Evolutionary conservation across 2,888 invertebrate genomes (phyloP).

Genomic region (Strigamia transsilvanica): DNA sequence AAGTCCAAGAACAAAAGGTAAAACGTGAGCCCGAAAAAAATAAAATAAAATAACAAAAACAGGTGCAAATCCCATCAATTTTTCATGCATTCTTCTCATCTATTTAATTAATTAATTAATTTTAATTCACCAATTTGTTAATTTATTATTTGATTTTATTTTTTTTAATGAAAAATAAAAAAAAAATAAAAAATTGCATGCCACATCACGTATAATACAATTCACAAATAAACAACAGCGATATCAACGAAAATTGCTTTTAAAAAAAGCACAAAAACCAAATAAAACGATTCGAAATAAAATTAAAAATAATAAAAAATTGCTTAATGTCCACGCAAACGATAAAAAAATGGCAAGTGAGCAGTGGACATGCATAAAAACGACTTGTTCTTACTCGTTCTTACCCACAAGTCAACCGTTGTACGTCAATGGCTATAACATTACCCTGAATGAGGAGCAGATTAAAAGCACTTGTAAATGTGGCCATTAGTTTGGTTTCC

Average conservation of each 20-base stretch:
- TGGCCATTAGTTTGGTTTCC: neutral
- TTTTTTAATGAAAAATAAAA: neutral
- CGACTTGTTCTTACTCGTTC: conserved; percentile 12
- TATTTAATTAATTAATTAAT: neutral
- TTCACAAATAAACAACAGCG: neutral
- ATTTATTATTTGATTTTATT: neutral
- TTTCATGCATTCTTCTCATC: neutral
- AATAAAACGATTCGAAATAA: neutral
- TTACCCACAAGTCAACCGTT: conserved; percentile 37
- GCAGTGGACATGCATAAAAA: conserved; percentile 31
- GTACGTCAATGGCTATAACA: conserved; percentile 30
- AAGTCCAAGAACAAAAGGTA: conserved; percentile 50
- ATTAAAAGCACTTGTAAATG: conserved; percentile 7
- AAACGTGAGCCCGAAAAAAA: conserved; percentile 46
- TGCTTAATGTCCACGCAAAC: conserved; percentile 22
- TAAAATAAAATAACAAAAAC: neutral
- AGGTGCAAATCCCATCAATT: neutral
- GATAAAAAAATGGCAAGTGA: neutral
- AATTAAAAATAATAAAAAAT: neutral
- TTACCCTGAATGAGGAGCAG: conserved; percentile 33
- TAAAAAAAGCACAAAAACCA: neutral
- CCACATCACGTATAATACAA: no score
- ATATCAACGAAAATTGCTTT: neutral
- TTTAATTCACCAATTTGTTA: neutral
- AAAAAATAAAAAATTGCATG: conserved; percentile 13